Percentiles rank a stretch among this genome's conserved stretches.
Evolutionary conservation across 1,140 invertebrate species (phyloP).

Genomic region (Chrysopa pallens): DNA sequence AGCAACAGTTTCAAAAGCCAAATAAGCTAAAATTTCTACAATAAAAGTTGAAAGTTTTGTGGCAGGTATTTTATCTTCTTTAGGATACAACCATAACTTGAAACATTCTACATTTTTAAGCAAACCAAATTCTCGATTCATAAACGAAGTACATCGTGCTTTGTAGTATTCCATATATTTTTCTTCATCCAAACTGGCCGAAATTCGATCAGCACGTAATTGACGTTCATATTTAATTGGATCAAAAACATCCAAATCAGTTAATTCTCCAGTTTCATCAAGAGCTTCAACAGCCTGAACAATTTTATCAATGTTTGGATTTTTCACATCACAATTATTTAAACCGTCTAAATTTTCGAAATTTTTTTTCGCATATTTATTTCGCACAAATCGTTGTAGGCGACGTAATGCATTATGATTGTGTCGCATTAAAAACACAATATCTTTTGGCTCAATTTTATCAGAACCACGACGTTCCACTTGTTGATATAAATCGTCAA

Average conservation of each 20-base stretch:
- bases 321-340: neutral
- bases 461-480: conserved; percentile 25
- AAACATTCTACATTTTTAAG: conserved; percentile 26
- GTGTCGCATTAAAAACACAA: conserved; percentile 39
- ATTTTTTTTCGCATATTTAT: conserved; percentile 3
- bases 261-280: conserved; percentile 23
- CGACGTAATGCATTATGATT: conserved; percentile 18
- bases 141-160: conserved; percentile 29
- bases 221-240: conserved; percentile 21
- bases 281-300: conserved; percentile 5
- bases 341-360: neutral
- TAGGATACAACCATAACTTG: conserved; percentile 29
- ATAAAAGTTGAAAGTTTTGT: conserved; percentile 29
- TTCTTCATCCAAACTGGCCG: conserved; percentile 20
- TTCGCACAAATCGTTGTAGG: conserved; percentile 8
- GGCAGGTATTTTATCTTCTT: conserved; percentile 16
- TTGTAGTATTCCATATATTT: conserved; percentile 27
- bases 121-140: conserved; percentile 8
- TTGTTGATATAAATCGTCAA: conserved; percentile 28
- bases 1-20: conserved; percentile 48
- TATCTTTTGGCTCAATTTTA: conserved; percentile 25
- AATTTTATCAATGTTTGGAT: neutral
- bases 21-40: conserved; percentile 36
- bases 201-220: conserved; percentile 22
- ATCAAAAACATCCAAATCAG: conserved; percentile 16